Percentiles rank a stretch among this genome's conserved stretches.
Conservation (phyloP, 2,113 vertebrate species). For the Marmota flaviventris region DNA sequence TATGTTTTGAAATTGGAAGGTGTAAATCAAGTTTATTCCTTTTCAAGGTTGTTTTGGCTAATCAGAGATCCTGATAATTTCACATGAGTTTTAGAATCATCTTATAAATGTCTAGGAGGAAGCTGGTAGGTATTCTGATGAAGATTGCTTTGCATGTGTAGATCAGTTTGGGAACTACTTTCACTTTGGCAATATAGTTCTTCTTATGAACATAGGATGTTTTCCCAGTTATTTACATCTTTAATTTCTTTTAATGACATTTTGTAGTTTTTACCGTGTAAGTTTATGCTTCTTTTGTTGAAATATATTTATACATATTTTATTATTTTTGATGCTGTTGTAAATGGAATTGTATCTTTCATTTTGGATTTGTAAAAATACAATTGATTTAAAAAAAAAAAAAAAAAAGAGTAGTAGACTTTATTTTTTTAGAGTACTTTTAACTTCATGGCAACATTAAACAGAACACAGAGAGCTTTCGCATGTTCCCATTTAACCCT, state of each 20-base stretch:
- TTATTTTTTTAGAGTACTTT: neutral
- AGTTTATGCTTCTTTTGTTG: neutral
- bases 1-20: neutral
- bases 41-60: neutral
- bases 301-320: neutral
- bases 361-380: neutral
- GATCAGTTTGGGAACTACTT: neutral
- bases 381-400: neutral
- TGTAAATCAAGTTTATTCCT: neutral
- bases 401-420: neutral
- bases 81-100: neutral
- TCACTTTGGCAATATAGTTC: neutral
- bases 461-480: neutral
- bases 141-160: too few species aligned
- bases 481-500: too few species aligned
- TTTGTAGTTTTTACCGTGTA: neutral
- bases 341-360: neutral
- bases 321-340: neutral
- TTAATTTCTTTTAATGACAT: neutral
- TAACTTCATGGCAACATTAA: neutral
- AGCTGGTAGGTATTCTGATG: neutral
- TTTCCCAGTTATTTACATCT: neutral
- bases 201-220: neutral
- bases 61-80: neutral
- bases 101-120: neutral